phyloP scores from a whole-genome alignment of 2,888 invertebrate species.

The Amphimallon solstitiale region DNA sequence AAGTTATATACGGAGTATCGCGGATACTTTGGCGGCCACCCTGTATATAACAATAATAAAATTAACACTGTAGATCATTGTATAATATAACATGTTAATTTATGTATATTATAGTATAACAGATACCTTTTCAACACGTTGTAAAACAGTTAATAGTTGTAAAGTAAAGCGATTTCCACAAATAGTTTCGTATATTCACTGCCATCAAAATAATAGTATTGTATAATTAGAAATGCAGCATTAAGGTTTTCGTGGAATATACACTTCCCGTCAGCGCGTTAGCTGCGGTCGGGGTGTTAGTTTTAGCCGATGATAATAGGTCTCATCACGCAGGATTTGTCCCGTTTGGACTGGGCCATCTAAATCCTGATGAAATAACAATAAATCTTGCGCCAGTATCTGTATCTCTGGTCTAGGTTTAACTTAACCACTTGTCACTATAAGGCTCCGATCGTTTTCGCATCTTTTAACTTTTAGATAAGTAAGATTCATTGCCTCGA shows the following conservation, averaged over 20 bases:
- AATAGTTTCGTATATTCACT: not conserved
- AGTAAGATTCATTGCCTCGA: slow-evolving; percentile 57
- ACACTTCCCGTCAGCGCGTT: slow-evolving; percentile 8
- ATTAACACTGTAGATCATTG: too few species aligned
- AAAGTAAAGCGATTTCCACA: too few species aligned
- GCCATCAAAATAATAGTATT: slow-evolving; percentile 43
- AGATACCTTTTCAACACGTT: too few species aligned
- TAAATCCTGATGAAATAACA: slow-evolving; percentile 60
- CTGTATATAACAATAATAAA: too few species aligned
- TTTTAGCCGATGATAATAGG: slow-evolving; percentile 56
- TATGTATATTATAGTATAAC: too few species aligned
- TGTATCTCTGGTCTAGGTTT: slow-evolving; percentile 52
- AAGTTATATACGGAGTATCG: too few species aligned
- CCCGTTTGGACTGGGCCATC: slow-evolving; percentile 54
- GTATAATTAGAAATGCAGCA: slow-evolving; percentile 43
- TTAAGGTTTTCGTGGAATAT: not conserved
- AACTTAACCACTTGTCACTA: slow-evolving; percentile 58
- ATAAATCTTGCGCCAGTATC: slow-evolving; percentile 60
- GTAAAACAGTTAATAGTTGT: too few species aligned
- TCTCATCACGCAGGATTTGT: slow-evolving; percentile 60
- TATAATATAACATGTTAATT: too few species aligned
- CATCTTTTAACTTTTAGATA: slow-evolving; percentile 59
- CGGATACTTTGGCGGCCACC: too few species aligned
- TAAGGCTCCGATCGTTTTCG: slow-evolving; percentile 57
- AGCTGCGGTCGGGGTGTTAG: slow-evolving; percentile 41